These are phyloP conservation scores for Notamacropus eugenii DNA, from an alignment of 2,797 vertebrate species.

Conservation along the genomic window DNA sequence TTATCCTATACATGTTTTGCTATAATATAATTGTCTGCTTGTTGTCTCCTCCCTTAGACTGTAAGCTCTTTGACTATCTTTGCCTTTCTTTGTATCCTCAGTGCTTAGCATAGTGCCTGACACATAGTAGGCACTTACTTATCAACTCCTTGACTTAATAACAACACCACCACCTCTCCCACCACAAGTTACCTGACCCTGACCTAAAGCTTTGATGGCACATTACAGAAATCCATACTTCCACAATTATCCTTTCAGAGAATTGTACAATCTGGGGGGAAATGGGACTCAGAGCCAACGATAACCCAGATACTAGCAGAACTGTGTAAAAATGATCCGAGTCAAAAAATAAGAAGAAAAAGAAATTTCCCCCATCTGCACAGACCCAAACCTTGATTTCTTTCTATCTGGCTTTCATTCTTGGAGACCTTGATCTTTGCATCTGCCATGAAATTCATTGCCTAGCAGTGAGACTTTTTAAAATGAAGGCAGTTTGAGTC, in stretches of 20 bases:
- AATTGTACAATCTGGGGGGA: not conserved
- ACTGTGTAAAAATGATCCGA: not conserved
- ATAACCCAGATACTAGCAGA: not conserved
- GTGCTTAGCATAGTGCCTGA: not conserved
- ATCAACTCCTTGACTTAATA: not conserved
- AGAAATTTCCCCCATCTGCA: conserved; percentile 9
- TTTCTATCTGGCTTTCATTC: not conserved
- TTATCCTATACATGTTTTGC: not conserved
- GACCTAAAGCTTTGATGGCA: not conserved
- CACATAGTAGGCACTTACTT: not conserved
- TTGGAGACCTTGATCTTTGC: conserved; percentile 8
- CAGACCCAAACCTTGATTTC: conserved; percentile 25
- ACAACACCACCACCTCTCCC: not conserved
- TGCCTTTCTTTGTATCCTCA: not conserved
- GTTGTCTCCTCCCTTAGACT: not conserved
- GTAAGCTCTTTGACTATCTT: too few relatives aligned
- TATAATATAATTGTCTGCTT: not conserved
- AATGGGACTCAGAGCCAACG: not conserved
- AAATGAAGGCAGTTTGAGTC: not conserved
- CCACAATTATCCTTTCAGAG: not conserved
- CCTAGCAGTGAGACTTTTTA: not conserved
- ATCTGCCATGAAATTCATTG: not conserved
- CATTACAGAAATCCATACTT: not conserved
- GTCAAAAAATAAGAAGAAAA: not conserved
- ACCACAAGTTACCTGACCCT: not conserved